These are phyloP conservation scores for Perca schrenkii DNA, from an alignment of 2,113 vertebrate genomes.

Conservation along the genomic window DNA sequence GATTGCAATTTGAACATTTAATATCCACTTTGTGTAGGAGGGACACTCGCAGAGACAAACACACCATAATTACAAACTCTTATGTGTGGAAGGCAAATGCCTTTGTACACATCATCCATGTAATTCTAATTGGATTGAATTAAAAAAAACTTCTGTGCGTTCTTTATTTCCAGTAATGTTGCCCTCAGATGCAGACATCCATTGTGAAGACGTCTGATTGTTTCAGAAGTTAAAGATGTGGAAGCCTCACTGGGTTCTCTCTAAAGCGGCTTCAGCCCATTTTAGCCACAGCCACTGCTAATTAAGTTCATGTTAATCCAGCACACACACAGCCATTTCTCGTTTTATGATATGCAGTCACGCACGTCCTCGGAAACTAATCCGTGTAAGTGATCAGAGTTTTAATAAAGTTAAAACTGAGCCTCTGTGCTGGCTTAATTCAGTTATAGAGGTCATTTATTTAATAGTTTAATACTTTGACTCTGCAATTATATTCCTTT, in stretches of 20 bases:
- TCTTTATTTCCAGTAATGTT: conserved; percentile 36
- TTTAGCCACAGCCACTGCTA: conserved; percentile 48
- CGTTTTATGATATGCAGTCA: conserved; percentile 37
- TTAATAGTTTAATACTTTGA: conserved; percentile 48
- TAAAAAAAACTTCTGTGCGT: conserved; percentile 47
- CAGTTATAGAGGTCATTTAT: conserved; percentile 49
- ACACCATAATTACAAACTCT: conserved; percentile 34
- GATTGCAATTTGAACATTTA: conserved; percentile 44
- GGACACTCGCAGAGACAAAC: conserved; percentile 36
- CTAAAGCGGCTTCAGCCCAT: conserved; percentile 53
- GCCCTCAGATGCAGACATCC: conserved; percentile 33
- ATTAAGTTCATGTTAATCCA: conserved; percentile 69
- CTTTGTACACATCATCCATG: conserved; percentile 34
- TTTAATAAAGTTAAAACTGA: conserved; percentile 55
- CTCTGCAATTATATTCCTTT: conserved; percentile 43
- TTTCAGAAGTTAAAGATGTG: conserved; percentile 52
- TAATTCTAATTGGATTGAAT: conserved; percentile 48
- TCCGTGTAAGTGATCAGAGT: conserved; percentile 26
- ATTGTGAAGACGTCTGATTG: conserved; percentile 42
- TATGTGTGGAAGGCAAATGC: conserved; percentile 32
- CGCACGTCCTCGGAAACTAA: conserved; percentile 27
- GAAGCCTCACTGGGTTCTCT: conserved; percentile 28
- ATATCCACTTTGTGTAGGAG: conserved; percentile 27
- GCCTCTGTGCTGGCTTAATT: conserved; percentile 29
- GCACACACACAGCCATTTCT: conserved; percentile 22